phyloP scores from a whole-genome alignment of 2,113 vertebrate genomes.

The Greenwoodochromis staneri region DNA sequence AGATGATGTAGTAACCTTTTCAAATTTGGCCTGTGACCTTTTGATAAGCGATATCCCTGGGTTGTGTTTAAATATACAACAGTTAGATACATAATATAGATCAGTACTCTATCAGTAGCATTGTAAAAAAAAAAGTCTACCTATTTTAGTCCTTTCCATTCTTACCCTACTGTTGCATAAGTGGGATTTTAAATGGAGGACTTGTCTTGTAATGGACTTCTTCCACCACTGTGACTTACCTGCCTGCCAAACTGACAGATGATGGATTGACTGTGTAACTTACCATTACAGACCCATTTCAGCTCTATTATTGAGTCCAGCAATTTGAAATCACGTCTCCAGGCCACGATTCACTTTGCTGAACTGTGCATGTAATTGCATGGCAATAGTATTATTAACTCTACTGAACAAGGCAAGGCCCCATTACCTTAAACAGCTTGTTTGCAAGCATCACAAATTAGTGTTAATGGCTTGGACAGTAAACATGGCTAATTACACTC shows the following conservation, averaged over 20 bases:
- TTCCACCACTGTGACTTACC: not conserved
- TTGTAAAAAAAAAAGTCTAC: not conserved
- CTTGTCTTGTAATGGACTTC: not conserved
- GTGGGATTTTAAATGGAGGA: not conserved
- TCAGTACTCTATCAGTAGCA: not conserved
- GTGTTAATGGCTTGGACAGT: conserved; percentile 12
- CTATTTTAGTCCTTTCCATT: not conserved
- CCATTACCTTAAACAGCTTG: conserved; percentile 12
- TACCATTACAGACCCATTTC: not conserved
- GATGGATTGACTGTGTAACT: not conserved
- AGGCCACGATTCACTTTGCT: not conserved
- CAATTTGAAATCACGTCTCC: not conserved
- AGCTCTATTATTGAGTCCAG: not conserved
- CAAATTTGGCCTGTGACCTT: not conserved
- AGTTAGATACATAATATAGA: not conserved
- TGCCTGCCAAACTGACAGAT: not conserved
- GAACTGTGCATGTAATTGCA: not conserved
- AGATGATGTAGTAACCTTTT: not conserved
- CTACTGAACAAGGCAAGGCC: not conserved
- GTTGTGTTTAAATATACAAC: not conserved
- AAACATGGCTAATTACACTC: conserved; percentile 30
- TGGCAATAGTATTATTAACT: not conserved
- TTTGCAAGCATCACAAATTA: conserved; percentile 30
- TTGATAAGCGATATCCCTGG: not conserved
- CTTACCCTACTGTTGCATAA: not conserved